Percentiles rank a stretch among this genome's conserved stretches.
Evolutionary conservation across 2,888 invertebrate genomes (phyloP).

Genomic region (Acrocyrtus sp.): DNA sequence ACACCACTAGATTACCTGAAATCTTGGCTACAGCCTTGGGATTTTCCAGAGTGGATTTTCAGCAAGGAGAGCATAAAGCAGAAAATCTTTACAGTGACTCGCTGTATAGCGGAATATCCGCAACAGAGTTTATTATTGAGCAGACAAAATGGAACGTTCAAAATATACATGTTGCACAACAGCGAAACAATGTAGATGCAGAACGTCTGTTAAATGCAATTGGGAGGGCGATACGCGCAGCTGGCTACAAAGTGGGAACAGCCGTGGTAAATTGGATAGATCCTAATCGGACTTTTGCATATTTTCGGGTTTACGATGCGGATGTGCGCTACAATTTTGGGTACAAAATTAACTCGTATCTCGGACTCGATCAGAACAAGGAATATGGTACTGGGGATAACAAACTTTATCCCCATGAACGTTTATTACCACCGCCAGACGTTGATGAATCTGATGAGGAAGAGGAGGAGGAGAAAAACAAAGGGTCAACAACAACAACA

Average conservation of each 20-base stretch:
- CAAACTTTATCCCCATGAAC: too few species aligned
- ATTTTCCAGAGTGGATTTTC: not conserved
- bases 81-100: not conserved
- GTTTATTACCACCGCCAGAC: too few species aligned
- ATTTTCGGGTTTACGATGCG: not conserved
- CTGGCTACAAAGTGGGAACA: not conserved
- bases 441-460: too few species aligned
- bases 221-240: not conserved
- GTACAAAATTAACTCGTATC: not conserved
- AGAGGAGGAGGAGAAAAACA: too few species aligned
- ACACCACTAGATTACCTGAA: not conserved
- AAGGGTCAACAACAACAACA: too few species aligned
- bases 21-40: not conserved
- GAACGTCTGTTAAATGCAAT: not conserved
- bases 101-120: not conserved
- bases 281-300: not conserved
- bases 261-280: not conserved
- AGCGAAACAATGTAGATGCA: not conserved
- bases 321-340: not conserved
- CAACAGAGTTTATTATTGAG: not conserved
- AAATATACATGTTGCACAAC: not conserved
- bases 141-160: not conserved
- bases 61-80: not conserved
- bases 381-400: too few species aligned
- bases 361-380: too few species aligned